These are phyloP conservation scores for Rana temporaria DNA, from an alignment of 2,113 vertebrate species.

Conservation along the genomic window DNA sequence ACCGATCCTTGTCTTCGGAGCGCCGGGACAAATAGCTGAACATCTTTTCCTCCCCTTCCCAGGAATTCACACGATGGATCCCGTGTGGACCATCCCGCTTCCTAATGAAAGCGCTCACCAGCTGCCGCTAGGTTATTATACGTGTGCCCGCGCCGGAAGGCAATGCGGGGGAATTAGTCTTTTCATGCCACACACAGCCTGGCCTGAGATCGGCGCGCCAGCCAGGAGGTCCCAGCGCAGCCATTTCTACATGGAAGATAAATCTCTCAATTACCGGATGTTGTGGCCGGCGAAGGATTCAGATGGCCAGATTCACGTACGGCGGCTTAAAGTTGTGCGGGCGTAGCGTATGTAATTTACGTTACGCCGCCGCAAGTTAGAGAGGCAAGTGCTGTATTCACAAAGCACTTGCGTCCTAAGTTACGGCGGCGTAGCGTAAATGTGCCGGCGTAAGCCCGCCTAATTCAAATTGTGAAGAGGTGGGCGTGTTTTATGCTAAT, in stretches of 20 bases:
- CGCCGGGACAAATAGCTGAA: neutral
- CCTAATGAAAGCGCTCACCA: conserved; percentile 28
- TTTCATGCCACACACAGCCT: conserved; percentile 11
- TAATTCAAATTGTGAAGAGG: too few relatives aligned
- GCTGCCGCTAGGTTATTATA: neutral
- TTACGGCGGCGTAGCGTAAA: too few relatives aligned
- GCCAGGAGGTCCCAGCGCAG: conserved; percentile 11
- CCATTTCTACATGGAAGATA: conserved; percentile 21
- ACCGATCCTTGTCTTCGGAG: neutral
- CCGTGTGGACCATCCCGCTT: neutral
- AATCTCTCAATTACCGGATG: conserved; percentile 23
- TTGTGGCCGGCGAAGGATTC: conserved; percentile 8
- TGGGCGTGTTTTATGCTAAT: too few relatives aligned
- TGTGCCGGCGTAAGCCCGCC: too few relatives aligned
- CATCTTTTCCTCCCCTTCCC: too few relatives aligned
- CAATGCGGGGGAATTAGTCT: conserved; percentile 10
- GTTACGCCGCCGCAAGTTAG: too few relatives aligned
- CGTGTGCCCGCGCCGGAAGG: neutral
- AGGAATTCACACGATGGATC: conserved; percentile 27
- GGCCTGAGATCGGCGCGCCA: neutral
- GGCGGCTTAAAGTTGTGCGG: too few relatives aligned
- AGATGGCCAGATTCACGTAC: too few relatives aligned
- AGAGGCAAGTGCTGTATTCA: too few relatives aligned
- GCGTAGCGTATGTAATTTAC: too few relatives aligned
- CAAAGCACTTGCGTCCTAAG: too few relatives aligned